Percentiles rank a stretch among this genome's conserved stretches.
Evolutionary conservation across 2,888 invertebrate genomes (phyloP).

Genomic region (Folsomia manolachei): DNA sequence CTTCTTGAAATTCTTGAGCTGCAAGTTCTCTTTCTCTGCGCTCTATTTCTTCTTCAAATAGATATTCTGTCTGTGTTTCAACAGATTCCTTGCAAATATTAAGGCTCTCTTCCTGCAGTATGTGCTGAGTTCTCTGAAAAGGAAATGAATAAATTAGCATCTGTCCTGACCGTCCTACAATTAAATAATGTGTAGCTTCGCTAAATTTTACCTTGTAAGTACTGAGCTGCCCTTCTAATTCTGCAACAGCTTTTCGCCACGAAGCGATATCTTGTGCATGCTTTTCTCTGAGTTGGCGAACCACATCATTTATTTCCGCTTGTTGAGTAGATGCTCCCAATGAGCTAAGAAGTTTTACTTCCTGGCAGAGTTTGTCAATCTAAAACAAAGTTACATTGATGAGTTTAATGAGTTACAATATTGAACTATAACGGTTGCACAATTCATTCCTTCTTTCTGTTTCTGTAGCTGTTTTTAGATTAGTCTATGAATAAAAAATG

Average conservation of each 20-base stretch:
- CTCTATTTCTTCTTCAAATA: background rate
- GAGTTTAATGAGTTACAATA: background rate
- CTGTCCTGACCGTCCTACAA: background rate
- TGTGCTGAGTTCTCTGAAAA: conserved; percentile 36
- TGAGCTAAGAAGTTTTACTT: conserved; percentile 39
- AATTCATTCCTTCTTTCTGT: no score
- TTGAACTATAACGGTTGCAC: conserved; percentile 3
- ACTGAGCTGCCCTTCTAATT: conserved; percentile 41
- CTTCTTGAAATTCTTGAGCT: conserved; percentile 29
- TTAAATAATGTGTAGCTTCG: background rate
- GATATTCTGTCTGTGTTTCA: conserved; percentile 22
- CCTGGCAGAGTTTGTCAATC: conserved; percentile 40
- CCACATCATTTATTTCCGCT: conserved; percentile 43
- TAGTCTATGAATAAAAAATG: no score
- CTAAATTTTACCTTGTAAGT: conserved; percentile 32
- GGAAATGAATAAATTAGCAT: conserved; percentile 6
- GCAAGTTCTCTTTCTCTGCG: conserved; percentile 13
- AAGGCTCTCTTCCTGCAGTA: conserved; percentile 32
- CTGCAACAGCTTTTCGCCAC: conserved; percentile 37
- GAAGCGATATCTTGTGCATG: conserved; percentile 39
- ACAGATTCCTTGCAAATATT: conserved; percentile 15
- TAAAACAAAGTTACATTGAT: conserved; percentile 14
- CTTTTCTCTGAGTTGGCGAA: conserved; percentile 44
- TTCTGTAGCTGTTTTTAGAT: no score
- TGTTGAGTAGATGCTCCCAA: conserved; percentile 45